A percentile compares a stretch with the other conserved stretches of the same genome.
phyloP scores from a whole-genome alignment of 92 coral and sea anemone species.

The Umimayanthus chanpuru region DNA sequence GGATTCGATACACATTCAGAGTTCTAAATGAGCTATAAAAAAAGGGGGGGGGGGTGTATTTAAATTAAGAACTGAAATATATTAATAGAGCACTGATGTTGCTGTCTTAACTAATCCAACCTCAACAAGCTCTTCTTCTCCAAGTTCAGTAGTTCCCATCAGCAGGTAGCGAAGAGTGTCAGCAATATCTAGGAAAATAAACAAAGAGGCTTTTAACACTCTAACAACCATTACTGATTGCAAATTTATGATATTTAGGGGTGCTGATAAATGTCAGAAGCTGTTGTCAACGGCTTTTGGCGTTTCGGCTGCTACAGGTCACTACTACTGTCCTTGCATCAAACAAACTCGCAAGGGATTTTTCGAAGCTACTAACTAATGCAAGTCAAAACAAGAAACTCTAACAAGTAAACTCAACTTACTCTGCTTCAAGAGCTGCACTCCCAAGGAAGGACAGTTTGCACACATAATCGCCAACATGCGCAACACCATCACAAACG shows the following conservation, averaged over 20 bases:
- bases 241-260: too few species aligned
- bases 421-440: slow-evolving; percentile 87
- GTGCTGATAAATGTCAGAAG: too few species aligned
- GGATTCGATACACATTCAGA: too few species aligned
- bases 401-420: slow-evolving; percentile 34
- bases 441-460: slow-evolving; percentile 94
- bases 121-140: slow-evolving; percentile 83
- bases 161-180: slow-evolving; percentile 89
- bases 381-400: not conserved
- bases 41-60: too few species aligned
- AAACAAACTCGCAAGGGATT: too few species aligned
- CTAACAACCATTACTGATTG: too few species aligned
- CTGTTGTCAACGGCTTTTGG: too few species aligned
- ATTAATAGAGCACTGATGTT: too few species aligned
- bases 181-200: slow-evolving; percentile 70
- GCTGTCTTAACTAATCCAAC: slow-evolving; percentile 44
- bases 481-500: slow-evolving; percentile 95
- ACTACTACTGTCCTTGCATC: too few species aligned
- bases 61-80: too few species aligned
- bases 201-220: not conserved
- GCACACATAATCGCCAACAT: slow-evolving; percentile 91
- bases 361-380: not conserved
- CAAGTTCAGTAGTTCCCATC: slow-evolving; percentile 85
- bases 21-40: too few species aligned
- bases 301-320: too few species aligned